phyloP scores from a whole-genome alignment of 2,113 vertebrate genomes.

The Spermophilus dauricus region DNA sequence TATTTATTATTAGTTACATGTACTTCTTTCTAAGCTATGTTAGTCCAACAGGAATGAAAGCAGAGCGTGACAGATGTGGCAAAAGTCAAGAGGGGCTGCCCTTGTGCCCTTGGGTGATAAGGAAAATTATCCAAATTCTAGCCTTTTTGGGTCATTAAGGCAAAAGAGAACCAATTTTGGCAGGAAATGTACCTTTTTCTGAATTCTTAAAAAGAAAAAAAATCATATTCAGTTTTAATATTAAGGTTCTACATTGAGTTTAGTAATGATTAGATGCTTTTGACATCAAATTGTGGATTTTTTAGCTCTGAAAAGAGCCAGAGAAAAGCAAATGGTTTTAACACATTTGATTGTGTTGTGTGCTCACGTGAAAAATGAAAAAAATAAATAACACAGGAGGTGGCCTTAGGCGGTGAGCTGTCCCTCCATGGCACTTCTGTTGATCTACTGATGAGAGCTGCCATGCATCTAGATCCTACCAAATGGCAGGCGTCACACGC shows the following conservation, averaged over 20 bases:
- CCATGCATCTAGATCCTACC: neutral
- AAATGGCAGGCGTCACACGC: neutral
- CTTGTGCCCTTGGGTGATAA: neutral
- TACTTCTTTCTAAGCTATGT: neutral
- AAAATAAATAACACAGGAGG: neutral
- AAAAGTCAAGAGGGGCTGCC: neutral
- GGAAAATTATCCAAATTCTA: neutral
- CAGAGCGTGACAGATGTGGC: neutral
- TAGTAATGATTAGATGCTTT: slow-evolving; percentile 20
- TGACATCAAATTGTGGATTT: neutral
- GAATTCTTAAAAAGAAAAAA: neutral
- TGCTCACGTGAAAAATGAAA: neutral
- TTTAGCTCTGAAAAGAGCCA: neutral
- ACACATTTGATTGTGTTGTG: neutral
- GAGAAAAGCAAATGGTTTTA: neutral
- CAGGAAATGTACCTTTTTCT: neutral
- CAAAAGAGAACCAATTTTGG: neutral
- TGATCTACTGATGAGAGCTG: neutral
- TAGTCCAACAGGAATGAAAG: neutral
- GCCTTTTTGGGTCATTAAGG: neutral
- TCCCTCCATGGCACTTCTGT: neutral
- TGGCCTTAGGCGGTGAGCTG: accelerated
- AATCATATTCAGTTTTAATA: neutral
- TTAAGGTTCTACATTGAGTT: neutral
- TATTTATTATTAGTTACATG: neutral